These are phyloP conservation scores for Neopelma chrysocephalum DNA, from an alignment of 2,797 vertebrate species.

Conservation along the genomic window DNA sequence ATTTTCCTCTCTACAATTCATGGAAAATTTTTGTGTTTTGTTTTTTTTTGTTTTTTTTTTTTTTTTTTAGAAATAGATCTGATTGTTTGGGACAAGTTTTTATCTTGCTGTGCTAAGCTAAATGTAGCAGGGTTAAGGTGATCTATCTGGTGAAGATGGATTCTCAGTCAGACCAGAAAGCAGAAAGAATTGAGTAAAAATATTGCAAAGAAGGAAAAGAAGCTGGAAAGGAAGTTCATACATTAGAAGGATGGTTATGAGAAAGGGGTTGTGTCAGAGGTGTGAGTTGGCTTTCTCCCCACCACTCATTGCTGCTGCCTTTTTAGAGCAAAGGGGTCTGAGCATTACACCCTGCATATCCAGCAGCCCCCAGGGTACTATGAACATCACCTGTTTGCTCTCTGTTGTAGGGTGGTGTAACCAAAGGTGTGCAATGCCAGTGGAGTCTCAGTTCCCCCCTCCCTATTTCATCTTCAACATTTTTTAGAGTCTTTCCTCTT, in stretches of 20 bases:
- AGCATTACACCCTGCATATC: fast-evolving
- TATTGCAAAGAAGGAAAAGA: background rate
- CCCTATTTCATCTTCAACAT: background rate
- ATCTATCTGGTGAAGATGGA: background rate
- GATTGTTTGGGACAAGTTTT: background rate
- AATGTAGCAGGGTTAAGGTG: background rate
- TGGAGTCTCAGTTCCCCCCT: background rate
- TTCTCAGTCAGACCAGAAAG: background rate
- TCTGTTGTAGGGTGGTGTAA: fast-evolving
- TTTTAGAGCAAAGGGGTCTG: background rate
- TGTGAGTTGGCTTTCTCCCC: background rate
- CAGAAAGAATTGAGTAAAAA: background rate
- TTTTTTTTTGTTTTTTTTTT: background rate
- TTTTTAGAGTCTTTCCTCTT: background rate
- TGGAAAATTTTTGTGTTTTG: background rate
- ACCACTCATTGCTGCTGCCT: background rate
- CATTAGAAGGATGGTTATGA: background rate
- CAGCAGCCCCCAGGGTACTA: background rate
- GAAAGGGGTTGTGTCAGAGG: background rate
- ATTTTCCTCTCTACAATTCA: background rate
- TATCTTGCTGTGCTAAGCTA: background rate
- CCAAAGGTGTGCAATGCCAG: fast-evolving
- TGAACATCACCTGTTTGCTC: fast-evolving
- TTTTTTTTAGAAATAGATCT: background rate
- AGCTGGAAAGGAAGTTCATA: background rate